Evolutionary conservation across 2,888 invertebrate genomes (phyloP).

Genomic region (Trypoxylon attenuatum): DNA sequence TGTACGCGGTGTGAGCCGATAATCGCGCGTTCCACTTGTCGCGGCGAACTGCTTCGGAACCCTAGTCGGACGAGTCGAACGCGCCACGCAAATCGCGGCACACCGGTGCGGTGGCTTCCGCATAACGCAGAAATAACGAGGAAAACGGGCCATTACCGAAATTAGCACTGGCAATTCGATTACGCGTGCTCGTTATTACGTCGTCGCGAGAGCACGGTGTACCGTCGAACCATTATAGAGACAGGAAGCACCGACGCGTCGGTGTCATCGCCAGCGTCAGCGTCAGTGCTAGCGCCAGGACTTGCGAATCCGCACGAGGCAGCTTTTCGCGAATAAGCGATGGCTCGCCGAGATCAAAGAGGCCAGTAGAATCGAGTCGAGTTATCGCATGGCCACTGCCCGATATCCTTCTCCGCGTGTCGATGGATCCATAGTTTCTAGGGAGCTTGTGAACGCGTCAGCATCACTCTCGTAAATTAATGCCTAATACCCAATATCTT

Average conservation of each 20-base stretch:
- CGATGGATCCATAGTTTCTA: background rate
- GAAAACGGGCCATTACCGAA: slow-evolving; percentile 57
- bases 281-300: no score
- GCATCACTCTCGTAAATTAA: background rate
- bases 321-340: background rate
- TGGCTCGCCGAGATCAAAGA: background rate
- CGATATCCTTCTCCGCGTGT: background rate
- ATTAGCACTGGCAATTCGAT: slow-evolving; percentile 62
- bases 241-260: slow-evolving; percentile 1
- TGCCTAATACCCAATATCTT: background rate
- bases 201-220: slow-evolving; percentile 9
- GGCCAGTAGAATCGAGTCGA: no score
- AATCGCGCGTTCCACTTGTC: slow-evolving; percentile 26
- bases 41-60: slow-evolving; percentile 4
- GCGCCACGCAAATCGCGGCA: no score
- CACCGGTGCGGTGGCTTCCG: background rate
- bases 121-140: slow-evolving; percentile 1
- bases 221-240: background rate
- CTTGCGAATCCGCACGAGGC: no score
- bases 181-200: slow-evolving; percentile 53
- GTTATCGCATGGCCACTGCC: no score
- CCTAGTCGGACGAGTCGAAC: no score
- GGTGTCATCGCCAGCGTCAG: background rate
- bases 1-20: slow-evolving; percentile 6
- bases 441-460: background rate